Base-by-base conservation (phyloP, 1,140 invertebrate species). In the Caenorhabditis brenneri region DNA sequence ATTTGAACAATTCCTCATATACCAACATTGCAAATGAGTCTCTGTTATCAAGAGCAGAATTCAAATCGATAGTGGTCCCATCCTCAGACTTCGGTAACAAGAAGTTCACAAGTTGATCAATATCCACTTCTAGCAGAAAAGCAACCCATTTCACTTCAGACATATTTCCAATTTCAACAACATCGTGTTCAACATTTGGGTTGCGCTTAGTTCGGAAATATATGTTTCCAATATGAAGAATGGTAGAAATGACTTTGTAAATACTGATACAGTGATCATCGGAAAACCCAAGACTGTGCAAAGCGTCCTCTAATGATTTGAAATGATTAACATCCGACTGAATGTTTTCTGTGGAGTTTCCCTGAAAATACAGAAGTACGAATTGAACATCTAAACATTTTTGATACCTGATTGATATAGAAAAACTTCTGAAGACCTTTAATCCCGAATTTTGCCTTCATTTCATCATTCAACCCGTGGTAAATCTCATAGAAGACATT, bases 1-100 rank as follows among this genome's bases (percentile, higher is more conserved):
- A 85, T 55, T 82, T 69, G 84, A 85, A 81, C 10, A 85, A 42
- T n/a, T 85, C 84, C 33, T 85, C 84, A 22, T 85, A 85, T 24
- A 85, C 49, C 79, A 81, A 15, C 60, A 60, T 55, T 7, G 84
- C 84, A 19, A 85, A 53, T 0, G 79, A 81, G 29, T 85, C 84
- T 29, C 84, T 53, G 51, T 80, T 80, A 15, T 81, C 49, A 4
- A 46, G 24, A 4, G 51, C 36, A 24, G 42, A 12, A n/a, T 33
- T 51, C 82, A 55, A 27, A 49, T 65, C 82, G 15, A 78, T 46
- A 0, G 79, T 74, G 9, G 42, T 29, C 7, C 60, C 80, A 39
- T 82, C 80, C 33, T 85, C 84, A 33, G 31, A 65, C 22, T 74
- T 85, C 31, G 49, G 53, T 24, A 84, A 29, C 16, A 80, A 22